Evolutionary conservation across 2,113 vertebrate genomes (phyloP).

Genomic region (Manacus vitellinus): DNA sequence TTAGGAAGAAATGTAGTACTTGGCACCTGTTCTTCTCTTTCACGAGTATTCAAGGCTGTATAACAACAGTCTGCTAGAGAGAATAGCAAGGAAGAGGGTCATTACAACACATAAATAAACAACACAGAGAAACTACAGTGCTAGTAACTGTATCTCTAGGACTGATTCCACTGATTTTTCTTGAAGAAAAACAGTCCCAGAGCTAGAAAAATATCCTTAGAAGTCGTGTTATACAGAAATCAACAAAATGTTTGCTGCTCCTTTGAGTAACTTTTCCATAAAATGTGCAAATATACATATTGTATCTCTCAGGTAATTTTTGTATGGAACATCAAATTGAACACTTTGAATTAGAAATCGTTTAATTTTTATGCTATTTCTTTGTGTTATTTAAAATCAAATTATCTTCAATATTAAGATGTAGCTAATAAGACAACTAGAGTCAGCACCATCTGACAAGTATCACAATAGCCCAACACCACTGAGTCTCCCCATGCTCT

Average conservation of each 20-base stretch:
- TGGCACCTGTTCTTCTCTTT: background rate
- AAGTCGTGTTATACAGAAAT: background rate
- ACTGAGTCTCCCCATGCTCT: rapidly evolving
- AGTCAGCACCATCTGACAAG: background rate
- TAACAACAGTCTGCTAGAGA: background rate
- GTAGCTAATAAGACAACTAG: background rate
- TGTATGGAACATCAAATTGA: background rate
- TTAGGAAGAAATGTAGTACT: background rate
- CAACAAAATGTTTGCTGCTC: background rate
- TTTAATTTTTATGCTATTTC: background rate
- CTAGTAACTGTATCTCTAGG: background rate
- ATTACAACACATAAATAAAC: background rate
- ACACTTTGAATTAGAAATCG: background rate
- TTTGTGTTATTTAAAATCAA: background rate
- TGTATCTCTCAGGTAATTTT: background rate
- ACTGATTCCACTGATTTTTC: background rate
- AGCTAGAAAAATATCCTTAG: background rate
- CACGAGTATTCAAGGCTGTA: background rate
- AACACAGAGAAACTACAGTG: background rate
- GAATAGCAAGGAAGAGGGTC: background rate
- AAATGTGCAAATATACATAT: background rate
- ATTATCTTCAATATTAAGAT: background rate
- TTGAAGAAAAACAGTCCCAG: background rate
- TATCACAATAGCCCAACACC: too few species aligned
- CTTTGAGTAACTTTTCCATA: background rate